Evolutionary conservation across 2,888 invertebrate species (phyloP), one percentile per base, ranked within the genome.

Genomic region (Patella caerulea): DNA sequence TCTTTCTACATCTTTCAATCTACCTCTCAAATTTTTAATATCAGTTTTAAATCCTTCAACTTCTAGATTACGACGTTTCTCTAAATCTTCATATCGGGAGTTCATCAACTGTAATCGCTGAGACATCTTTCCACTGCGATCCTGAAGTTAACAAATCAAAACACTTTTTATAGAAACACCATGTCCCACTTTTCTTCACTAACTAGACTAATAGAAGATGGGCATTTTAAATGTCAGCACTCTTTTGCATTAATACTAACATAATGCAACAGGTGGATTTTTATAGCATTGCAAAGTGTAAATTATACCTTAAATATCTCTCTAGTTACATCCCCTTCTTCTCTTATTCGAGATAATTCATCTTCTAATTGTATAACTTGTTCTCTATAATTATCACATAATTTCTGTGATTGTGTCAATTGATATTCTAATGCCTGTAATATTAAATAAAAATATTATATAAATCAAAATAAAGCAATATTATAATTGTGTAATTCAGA

Each of bases 1-100:
- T 77, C 90, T 89, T 79, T 92, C 92, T 9, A 92, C 87, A 77
- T 90, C 90, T 81, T 91, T 91, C 69, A 92, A 84, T 71, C 91
- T 84, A 24, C 87, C 86, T 78, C 91, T 81, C 72, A 92, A 88
- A 77, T 90, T 87, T 79, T 90, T 91, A 12, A 92, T 91, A 82
- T 92, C 92, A 65, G 88, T 92, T 82, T 90, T 90, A 83, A 92
- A 92, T 2, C 92, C 92, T 82, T 92, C 92, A 12, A 92, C 91
- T 82, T 92, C 92, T 12, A 92, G 86, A 75, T 91, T 90, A 59
- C 92, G 86, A 55, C 92, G 83, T 24, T 88, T 83, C 81, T 92
- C 92, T 75, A 92, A 81, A 54, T 92, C 92, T 78, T 90, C 87
- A 79, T 92, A 92, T 17, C 92, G 82, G 54, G 87, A 84, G 78